A percentile compares a stretch with the other conserved stretches of the same genome.
Conservation (phyloP, 35 echinoderm and acorn worm species). For the Chiridota heheva region DNA sequence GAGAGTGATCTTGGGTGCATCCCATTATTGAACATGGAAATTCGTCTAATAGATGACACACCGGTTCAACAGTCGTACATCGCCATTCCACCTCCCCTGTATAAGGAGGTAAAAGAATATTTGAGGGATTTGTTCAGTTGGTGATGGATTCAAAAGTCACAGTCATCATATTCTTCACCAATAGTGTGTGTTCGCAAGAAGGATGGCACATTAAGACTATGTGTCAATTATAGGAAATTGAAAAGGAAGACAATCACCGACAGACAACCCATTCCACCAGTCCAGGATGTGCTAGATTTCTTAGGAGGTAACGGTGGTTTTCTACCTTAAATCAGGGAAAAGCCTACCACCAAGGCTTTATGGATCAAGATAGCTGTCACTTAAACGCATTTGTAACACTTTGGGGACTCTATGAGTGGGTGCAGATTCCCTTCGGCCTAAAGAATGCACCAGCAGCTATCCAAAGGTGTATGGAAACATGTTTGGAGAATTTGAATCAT, state of each 20-base stretch:
- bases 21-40: slow-evolving; percentile 22
- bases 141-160: slow-evolving; percentile 63
- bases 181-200: slow-evolving; percentile 69
- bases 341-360: slow-evolving; percentile 69
- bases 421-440: slow-evolving; percentile 25
- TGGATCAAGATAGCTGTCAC: slow-evolving; percentile 36
- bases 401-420: slow-evolving; percentile 65
- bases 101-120: slow-evolving; percentile 25
- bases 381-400: slow-evolving; percentile 55
- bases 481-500: neutral
- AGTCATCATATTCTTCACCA: slow-evolving; percentile 57
- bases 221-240: slow-evolving; percentile 55
- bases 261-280: slow-evolving; percentile 57
- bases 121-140: slow-evolving; percentile 41
- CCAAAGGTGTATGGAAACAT: slow-evolving; percentile 3
- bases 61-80: slow-evolving; percentile 54
- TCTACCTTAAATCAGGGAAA: slow-evolving; percentile 56
- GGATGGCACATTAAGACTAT: slow-evolving; percentile 43
- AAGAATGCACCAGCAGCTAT: slow-evolving; percentile 17
- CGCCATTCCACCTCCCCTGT: slow-evolving; percentile 44
- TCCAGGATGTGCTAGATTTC: slow-evolving; percentile 48
- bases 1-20: slow-evolving; percentile 37
- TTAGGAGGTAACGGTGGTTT: slow-evolving; percentile 35
- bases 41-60: slow-evolving; percentile 26
- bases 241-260: slow-evolving; percentile 56